Base-by-base conservation (phyloP, 2,113 vertebrate species). In the Microtus oregoni region DNA sequence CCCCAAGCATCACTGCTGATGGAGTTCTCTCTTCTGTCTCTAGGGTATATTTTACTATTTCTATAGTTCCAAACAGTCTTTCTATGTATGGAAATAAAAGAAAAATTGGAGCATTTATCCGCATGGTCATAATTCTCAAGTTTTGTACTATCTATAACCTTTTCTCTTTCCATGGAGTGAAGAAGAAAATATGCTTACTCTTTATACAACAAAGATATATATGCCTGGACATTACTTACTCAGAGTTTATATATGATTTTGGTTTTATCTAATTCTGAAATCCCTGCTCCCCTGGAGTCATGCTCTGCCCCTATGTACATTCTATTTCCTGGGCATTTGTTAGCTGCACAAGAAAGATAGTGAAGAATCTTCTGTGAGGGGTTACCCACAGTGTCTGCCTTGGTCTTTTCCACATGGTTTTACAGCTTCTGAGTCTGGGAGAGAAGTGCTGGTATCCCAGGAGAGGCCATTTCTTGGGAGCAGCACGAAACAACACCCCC, bases 381-480 rank as follows among this genome's bases (percentile, higher is more conserved):
- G 63, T 24, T 5, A 0, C 38, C 50, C 52, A 28, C 19, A 20
- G 1, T 14, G 41, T 58, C 73, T 44, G 11, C 0, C 38, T 90
- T 3, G 28, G 35, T 11, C 32, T 50, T 58, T 17, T 87, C 7
- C 32, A 44, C 58, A 38, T 22, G 89, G n/a, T 9, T 52, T 89
- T 47, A 70, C 47, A 90, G 47, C 7, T n/a, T 87, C n/a, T 15
- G 35, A 91, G 47, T n/a, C 28, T 96, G 14, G 12, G 47, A 63
- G 47, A 44, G 67, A 82, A 87, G 63, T n/a, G 7, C 4, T 75
- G 52, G 73, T 19, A 14, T 35, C 67, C 38, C 9, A 3, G 68
- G 52, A 90, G 65, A 87, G 65, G 65, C 32, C 88, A 14, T 94
- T 75, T 90, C 90, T 94, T 58, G 82, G 72, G 50, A 94, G 55